A percentile compares a stretch with the other conserved stretches of the same genome.
Conservation (phyloP, 2,888 invertebrate species). For the Nymphalis c-album region DNA sequence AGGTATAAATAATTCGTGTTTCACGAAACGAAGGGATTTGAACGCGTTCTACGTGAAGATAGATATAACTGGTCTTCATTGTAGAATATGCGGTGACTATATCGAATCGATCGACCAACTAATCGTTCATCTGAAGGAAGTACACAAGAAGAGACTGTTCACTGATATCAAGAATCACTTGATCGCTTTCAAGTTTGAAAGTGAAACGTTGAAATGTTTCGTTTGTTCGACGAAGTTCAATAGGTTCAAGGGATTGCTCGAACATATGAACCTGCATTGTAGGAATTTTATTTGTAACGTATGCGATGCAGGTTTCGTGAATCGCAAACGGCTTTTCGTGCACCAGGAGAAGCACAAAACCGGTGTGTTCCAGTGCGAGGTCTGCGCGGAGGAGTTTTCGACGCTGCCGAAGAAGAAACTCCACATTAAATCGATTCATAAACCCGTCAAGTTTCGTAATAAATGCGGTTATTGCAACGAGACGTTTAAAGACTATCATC, state of each 20-base stretch:
- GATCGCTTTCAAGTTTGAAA: constrained; percentile 49
- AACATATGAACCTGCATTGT: constrained; percentile 57
- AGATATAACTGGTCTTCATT: constrained; percentile 53
- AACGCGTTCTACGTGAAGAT: constrained; percentile 48
- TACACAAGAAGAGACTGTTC: constrained; percentile 45
- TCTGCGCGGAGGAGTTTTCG: constrained; percentile 59
- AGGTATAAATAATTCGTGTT: constrained; percentile 42
- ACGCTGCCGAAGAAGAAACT: constrained; percentile 56
- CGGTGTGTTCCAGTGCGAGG: constrained; percentile 51
- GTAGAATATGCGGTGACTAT: constrained; percentile 49
- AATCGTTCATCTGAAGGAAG: constrained; percentile 46
- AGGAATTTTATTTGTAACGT: constrained; percentile 54
- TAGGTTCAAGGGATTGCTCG: constrained; percentile 46
- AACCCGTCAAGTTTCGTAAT: constrained; percentile 45
- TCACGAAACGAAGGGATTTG: constrained; percentile 32
- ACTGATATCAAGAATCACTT: constrained; percentile 56
- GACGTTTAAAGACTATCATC: constrained; percentile 48
- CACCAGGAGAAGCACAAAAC: constrained; percentile 45
- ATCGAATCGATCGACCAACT: constrained; percentile 46
- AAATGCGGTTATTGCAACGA: constrained; percentile 53
- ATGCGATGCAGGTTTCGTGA: constrained; percentile 53
- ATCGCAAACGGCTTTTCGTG: constrained; percentile 37
- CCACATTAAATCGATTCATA: constrained; percentile 62
- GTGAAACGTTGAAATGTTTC: constrained; percentile 39
- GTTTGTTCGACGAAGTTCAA: constrained; percentile 39